Base-by-base conservation (phyloP, 2,113 vertebrate species). In the Microtus ochrogaster region DNA sequence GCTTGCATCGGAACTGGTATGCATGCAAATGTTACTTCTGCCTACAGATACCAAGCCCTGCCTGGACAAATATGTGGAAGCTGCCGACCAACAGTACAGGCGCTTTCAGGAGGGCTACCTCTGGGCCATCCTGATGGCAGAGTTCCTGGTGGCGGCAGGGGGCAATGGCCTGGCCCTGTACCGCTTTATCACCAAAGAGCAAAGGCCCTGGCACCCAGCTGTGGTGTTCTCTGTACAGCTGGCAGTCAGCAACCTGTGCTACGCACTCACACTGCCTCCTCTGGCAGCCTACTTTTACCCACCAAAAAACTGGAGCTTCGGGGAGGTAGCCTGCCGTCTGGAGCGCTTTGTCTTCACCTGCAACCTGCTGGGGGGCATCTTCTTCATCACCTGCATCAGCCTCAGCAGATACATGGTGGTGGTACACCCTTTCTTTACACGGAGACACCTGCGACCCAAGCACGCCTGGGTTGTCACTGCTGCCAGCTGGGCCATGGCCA, bases 381-480 rank as follows among this genome's bases (percentile, higher is more conserved):
- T 99, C 94, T 98, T 99, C 95, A 97, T 99, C 97, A 98, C 99
- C 96, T 98, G 98, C 76, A 99, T 99, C 97, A 99, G 99, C 68
- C 97, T 99, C 30, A 99, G 99, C 97, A 98, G 99, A 22, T 99
- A 99, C 16, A 44, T 99, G 49, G 99, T 98, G 41, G 92, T 99
- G 0, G 98, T 97, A 0, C 98, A 98, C 47, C 99, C 99, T 1
- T 99, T 99, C 91, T 98, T 92, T 19, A 83, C 97, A 96, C 98
- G 84, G 3, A 98, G 97, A 0, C 74, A 98, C 3, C 93, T 99
- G 8, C 72, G 16, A 0, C 98, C 99, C 0, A 92, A 39, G 22
- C 99, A 99, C 0, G 98, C 98, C 95, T 99, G 98, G 96, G 89
- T 66, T 0, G 17, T 93, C 63, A 99, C 99, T 0, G 79, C 96